phyloP scores from a whole-genome alignment of 1,140 invertebrate species.

The Penaeus chinensis region DNA sequence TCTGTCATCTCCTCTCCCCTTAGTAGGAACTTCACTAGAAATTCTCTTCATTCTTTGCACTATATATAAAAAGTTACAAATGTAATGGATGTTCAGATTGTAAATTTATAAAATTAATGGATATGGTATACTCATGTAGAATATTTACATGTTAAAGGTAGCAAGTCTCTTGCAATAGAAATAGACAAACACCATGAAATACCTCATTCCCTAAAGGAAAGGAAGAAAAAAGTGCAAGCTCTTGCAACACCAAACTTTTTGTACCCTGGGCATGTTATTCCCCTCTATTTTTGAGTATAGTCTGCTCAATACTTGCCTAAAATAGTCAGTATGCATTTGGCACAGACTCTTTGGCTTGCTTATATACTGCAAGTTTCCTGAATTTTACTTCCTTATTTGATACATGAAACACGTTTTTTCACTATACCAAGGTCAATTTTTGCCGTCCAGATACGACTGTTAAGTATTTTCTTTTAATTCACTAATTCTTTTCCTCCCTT shows the following conservation, averaged over 20 bases:
- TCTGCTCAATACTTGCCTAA: neutral
- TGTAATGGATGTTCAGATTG: too few relatives aligned
- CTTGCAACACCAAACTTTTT: too few relatives aligned
- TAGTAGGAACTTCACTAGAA: neutral
- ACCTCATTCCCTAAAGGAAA: too few relatives aligned
- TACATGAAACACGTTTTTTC: conserved; percentile 3
- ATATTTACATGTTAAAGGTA: too few relatives aligned
- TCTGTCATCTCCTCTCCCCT: neutral
- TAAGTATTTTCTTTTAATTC: neutral
- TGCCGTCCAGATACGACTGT: neutral
- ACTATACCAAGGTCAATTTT: conserved; percentile 15
- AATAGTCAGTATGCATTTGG: neutral
- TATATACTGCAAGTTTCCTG: neutral
- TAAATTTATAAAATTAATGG: too few relatives aligned
- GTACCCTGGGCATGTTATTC: too few relatives aligned
- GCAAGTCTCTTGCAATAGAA: too few relatives aligned
- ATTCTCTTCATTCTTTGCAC: neutral
- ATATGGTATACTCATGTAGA: too few relatives aligned
- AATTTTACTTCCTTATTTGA: neutral
- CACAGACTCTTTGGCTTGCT: neutral
- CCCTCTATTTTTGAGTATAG: too few relatives aligned
- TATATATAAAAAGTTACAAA: too few relatives aligned
- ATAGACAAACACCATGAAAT: too few relatives aligned
- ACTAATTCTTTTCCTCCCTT: neutral
- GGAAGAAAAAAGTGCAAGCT: too few relatives aligned